phyloP scores from a whole-genome alignment of 92 coral and sea anemone genomes.

The Muricea muricata region DNA sequence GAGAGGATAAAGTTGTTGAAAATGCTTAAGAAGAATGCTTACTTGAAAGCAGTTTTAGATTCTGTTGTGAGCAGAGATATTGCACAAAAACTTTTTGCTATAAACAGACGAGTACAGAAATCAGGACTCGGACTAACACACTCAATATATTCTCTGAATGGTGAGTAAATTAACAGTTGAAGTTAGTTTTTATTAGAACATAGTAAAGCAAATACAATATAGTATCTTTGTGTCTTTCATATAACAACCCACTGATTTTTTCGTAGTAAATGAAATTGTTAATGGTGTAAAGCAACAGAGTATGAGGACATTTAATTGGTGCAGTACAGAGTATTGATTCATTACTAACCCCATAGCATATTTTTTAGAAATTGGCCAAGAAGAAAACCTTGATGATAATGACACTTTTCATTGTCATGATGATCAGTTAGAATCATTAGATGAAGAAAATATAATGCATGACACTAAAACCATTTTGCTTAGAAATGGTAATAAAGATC shows the following conservation, averaged over 20 bases:
- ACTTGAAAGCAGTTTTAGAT: constrained; percentile 32
- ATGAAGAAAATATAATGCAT: not conserved
- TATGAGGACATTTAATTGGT: no score
- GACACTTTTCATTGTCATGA: not conserved
- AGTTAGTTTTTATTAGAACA: not conserved
- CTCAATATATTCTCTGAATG: constrained; percentile 33
- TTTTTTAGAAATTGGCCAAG: constrained; percentile 1
- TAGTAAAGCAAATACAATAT: not conserved
- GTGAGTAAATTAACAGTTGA: not conserved
- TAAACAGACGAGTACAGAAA: constrained; percentile 1
- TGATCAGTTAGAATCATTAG: not conserved
- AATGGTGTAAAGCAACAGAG: no score
- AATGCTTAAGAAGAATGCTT: constrained; percentile 11
- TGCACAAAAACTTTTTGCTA: constrained; percentile 39
- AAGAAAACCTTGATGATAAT: not conserved
- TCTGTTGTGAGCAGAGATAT: constrained; percentile 32
- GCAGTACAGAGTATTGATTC: not conserved
- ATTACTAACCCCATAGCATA: not conserved
- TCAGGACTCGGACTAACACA: not conserved
- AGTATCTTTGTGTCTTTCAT: no score
- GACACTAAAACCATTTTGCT: constrained; percentile 12
- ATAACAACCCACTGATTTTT: no score
- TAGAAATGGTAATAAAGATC: not conserved
- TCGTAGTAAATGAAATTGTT: no score
- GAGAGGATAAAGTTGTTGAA: constrained; percentile 13